Percentiles rank a stretch among this genome's conserved stretches.
These are phyloP conservation scores for Cyclargus thomasi DNA, from an alignment of 1,140 invertebrate species.

Conservation along the genomic window DNA sequence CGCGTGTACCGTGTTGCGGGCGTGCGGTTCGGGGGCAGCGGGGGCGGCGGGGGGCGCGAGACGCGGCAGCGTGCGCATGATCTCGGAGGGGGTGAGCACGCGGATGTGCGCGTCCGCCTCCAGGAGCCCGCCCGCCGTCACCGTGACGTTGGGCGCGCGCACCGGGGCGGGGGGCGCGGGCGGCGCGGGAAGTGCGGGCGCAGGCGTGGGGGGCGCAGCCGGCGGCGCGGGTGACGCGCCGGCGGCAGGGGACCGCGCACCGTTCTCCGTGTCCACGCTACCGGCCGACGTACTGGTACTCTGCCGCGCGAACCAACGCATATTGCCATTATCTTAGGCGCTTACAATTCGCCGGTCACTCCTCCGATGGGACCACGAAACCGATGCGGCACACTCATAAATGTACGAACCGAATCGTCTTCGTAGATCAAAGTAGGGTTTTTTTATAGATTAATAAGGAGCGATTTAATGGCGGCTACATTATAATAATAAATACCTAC, in stretches of 20 bases:
- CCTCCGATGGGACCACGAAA: not conserved
- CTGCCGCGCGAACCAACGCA: conserved; percentile 53
- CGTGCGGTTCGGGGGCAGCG: conserved; percentile 25
- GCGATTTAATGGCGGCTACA: not conserved
- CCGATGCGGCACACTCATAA: not conserved
- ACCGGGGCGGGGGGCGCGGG: conserved; percentile 39
- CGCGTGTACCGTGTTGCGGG: conserved; percentile 34
- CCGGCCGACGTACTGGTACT: conserved; percentile 39
- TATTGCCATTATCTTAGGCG: conserved; percentile 24
- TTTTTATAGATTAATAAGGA: not conserved
- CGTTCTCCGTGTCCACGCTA: conserved; percentile 56
- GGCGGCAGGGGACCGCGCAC: conserved; percentile 24
- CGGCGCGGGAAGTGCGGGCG: conserved; percentile 27
- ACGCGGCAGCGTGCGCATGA: conserved; percentile 89
- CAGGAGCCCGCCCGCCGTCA: conserved; percentile 74
- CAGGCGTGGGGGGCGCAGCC: conserved; percentile 38
- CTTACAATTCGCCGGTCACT: not conserved
- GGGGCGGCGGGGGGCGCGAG: conserved; percentile 69
- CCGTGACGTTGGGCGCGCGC: conserved; percentile 77
- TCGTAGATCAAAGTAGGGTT: not conserved
- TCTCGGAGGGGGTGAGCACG: conserved; percentile 89
- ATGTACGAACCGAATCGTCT: not conserved
- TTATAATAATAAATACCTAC: not conserved
- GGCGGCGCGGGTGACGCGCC: conserved; percentile 33
- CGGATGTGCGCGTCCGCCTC: conserved; percentile 85